Evolutionary conservation across 1,140 invertebrate genomes (phyloP), one percentile per base, ranked within the genome.

Genomic region (Carcinoscorpius rotundicauda): DNA sequence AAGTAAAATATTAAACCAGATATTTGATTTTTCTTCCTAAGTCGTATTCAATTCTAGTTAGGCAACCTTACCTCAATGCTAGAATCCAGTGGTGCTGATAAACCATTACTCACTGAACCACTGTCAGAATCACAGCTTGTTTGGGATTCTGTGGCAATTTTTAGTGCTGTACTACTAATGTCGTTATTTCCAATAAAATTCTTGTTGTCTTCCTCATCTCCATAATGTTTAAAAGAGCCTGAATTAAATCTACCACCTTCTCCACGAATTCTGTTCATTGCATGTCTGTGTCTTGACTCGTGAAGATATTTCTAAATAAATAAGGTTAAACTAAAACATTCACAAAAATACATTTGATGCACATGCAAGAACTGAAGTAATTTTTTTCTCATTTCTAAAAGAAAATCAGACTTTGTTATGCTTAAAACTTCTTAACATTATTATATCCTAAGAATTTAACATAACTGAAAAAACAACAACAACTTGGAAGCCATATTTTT

Each of bases 181-280:
- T 55, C 53, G n/a, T 55, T n/a, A 55, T 55, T 8, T 55, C n/a
- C 53, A 8, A 29, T 29, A 29, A 29, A 29, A 29, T 29, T 29
- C 29, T 29, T 29, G 29, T 29, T 29, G 29, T 29, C 29, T 29
- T 29, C 29, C 29, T 29, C 29, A 29, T 29, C 29, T 29, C 29
- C 29, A 29, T 29, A 29, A 29, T 55, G 6, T 3, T 64, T 69
- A 5, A 56, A 48, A n/a, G 68, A 66, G 8, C 71, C 71, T 1
- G 91, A 90, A 76, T 93, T 89, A 73, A 99, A 99, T 64, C 96
- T 81, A 2, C 97, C 97, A 60, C 96, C 97, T 80, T 96, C 93
- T 5, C 96, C 96, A 65, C 97, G 81, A 72, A 94, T 88, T 74
- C 97, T 82, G 76, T 98, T 99, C 90, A 98, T 93, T 0, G 97